Conservation (phyloP, 2,113 vertebrate species). For the Spheniscus mendiculus region DNA sequence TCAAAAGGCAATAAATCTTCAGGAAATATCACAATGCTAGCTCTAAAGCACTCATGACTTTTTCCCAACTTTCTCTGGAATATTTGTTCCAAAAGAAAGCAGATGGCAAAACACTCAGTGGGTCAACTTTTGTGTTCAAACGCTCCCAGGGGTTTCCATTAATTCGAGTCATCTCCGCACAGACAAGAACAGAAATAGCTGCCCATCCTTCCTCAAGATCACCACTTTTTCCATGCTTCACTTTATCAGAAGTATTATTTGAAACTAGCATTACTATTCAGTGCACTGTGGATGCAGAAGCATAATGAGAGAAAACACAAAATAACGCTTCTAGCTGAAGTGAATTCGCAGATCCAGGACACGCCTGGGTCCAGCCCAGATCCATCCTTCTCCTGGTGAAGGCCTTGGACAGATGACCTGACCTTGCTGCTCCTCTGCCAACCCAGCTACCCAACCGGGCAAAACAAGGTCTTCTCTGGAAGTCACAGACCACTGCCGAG, state of each 20-base stretch:
- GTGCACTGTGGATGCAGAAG: neutral
- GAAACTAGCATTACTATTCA: neutral
- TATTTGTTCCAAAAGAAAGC: constrained; percentile 53
- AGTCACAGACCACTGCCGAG: neutral
- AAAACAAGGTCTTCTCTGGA: constrained; percentile 18
- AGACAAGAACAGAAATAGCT: neutral
- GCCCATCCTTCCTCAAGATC: neutral
- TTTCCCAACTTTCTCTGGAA: constrained; percentile 48
- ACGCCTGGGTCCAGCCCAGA: neutral
- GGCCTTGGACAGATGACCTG: neutral
- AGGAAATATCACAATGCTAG: constrained; percentile 51
- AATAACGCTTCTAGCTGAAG: neutral
- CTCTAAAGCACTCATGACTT: constrained; percentile 34
- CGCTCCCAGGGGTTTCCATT: neutral
- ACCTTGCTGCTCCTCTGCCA: neutral
- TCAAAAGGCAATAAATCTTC: constrained; percentile 67
- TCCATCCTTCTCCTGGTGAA: neutral
- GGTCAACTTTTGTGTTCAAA: constrained; percentile 18
- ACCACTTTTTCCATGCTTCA: neutral
- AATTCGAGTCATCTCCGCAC: neutral
- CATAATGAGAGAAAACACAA: neutral
- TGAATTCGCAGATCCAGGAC: neutral
- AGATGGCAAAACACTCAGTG: constrained; percentile 53
- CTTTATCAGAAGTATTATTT: neutral
- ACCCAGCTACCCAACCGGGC: neutral